Evolutionary conservation across 2,113 vertebrate species (phyloP), one percentile per base, ranked within the genome.

Genomic region (Syngnathus floridae): DNA sequence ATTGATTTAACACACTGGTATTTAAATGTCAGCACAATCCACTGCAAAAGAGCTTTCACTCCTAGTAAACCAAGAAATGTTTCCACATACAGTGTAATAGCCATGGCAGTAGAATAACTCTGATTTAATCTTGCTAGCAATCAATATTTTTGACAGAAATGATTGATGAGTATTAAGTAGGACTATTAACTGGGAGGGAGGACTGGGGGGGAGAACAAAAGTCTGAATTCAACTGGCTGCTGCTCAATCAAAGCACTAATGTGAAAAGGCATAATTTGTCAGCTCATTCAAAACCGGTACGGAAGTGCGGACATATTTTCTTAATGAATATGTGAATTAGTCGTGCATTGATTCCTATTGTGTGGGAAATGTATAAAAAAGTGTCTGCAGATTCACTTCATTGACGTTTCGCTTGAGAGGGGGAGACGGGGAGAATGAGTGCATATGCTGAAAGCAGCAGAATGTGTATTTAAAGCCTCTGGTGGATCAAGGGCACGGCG

Each of bases 311-410:
- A 79, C 81, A 74, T 80, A 86, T 84, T 89, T 91, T 87, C 82
- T 85, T 88, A 86, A 90, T 90, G 83, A 90, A 90, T 87, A 83
- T 84, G 76, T 88, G 87, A 91, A 89, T 89, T 88, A 88, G 75
- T 87, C 71, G 73, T 71, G 78, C 84, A 91, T 90, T 88, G 90
- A 91, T 91, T 90, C 88, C 81, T 86, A 79, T 85, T 86, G 88
- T 90, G 80, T 76, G 74, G 73, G 79, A 84, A 85, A 80, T 67
- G 76, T 60, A 77, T 65, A 63, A 75, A 77, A 73, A 70, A 77
- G 63, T 70, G 79, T 82, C 82, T 75, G 74, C 79, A 82, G 85
- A 84, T 71, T 77, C 69, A 74, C 79, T 77, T 80, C 84, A 86
- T 85, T 88, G 86, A 86, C 72, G 64, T 91, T 90, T 86, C 59